Base-by-base conservation (phyloP, 2,888 invertebrate genomes). In the Hyalella azteca region DNA sequence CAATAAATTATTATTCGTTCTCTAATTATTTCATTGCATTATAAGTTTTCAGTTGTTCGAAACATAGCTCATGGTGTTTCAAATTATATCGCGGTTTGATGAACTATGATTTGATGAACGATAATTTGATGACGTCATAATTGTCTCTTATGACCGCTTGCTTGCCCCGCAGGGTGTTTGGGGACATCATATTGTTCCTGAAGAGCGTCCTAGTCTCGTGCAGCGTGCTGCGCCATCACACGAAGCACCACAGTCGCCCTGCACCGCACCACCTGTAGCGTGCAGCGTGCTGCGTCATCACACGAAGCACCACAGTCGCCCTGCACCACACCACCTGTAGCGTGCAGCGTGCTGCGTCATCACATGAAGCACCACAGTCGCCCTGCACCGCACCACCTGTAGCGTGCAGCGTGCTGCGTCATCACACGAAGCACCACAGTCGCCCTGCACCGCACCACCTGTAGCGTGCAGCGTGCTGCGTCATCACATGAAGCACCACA, bases 151-250 rank as follows among this genome's bases (percentile, higher is more conserved):
- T 50, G 19, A 22, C 5, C 15, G n/a, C 7, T 50, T 50, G 19
- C 22, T n/a, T n/a, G n/a, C n/a, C 59, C 13, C 9, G 7, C 73
- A 73, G 73, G 73, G 40, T 73, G 19, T 73, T 73, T 40, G 40
- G 13, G 1, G 73, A 73, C 26, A 73, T 73, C 73, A 11, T 11
- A n/a, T 22, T 73, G 73, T 19, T 73, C 13, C 22, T 73, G 22
- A 73, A 73, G 73, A 19, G 32, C 15, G 5, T 13, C 39, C 29
- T 40, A 15, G 40, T 73, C 36, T 73, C 73, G 22, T 22, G 22
- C 36, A 41, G 73, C 32, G 3, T 73, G 39, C 73, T 73, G 40
- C 39, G 36, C 11, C 59, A 59, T 32, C 59, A 59, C 59, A 0
- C 59, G 13, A 59, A 22, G 5, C 26, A 59, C 32, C 32, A 22